phyloP scores from a whole-genome alignment of 35 echinoderm and acorn worm species.

The Ophioderma brevispina region DNA sequence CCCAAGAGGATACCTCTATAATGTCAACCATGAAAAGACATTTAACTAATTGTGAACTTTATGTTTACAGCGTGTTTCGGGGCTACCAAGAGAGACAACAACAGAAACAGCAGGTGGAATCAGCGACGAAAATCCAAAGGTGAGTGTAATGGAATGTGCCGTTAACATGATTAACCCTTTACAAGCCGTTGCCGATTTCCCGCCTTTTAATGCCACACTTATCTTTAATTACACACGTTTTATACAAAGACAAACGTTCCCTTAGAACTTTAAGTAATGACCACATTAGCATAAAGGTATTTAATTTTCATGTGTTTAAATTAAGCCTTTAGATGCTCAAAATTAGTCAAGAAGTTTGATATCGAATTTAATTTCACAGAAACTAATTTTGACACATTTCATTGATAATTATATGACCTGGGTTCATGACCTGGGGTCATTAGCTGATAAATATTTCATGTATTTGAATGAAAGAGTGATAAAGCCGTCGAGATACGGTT shows the following conservation, averaged over 20 bases:
- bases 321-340: background rate
- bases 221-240: background rate
- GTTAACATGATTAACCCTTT: background rate
- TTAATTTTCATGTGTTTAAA: too few relatives aligned
- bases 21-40: background rate
- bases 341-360: background rate
- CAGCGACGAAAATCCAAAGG: background rate
- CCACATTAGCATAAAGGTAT: too few relatives aligned
- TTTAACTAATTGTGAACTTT: slow-evolving; percentile 1
- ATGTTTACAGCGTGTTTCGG: background rate
- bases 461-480: background rate
- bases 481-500: background rate
- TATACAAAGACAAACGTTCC: background rate
- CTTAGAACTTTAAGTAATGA: background rate
- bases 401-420: background rate
- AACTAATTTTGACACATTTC: too few relatives aligned
- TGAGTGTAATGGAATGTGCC: background rate
- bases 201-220: background rate
- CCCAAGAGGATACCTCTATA: background rate
- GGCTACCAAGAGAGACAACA: background rate
- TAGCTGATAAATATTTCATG: background rate
- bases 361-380: background rate
- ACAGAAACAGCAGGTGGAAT: background rate
- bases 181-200: background rate
- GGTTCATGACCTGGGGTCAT: background rate